phyloP scores from a whole-genome alignment of 2,797 vertebrate species.

The Distichodus sexfasciatus region DNA sequence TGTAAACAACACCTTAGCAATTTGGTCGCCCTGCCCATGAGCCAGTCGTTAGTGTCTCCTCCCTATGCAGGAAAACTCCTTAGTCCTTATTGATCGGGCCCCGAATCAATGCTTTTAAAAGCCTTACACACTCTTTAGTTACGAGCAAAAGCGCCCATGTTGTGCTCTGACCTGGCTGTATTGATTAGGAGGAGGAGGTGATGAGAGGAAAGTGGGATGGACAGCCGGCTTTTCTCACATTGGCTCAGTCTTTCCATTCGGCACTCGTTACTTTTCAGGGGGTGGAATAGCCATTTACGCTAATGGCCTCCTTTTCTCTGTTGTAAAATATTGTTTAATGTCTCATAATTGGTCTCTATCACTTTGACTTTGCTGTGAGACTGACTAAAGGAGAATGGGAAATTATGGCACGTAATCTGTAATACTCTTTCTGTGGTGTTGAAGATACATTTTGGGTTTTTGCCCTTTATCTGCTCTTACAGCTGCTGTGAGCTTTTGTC shows the following conservation, averaged over 20 bases:
- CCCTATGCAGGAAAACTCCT: constrained; percentile 44
- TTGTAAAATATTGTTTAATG: constrained; percentile 36
- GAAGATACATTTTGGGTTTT: not conserved
- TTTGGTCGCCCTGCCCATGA: constrained; percentile 25
- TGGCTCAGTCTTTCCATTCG: not conserved
- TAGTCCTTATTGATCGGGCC: constrained; percentile 38
- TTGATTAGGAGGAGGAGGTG: constrained; percentile 39
- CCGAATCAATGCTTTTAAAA: constrained; percentile 53
- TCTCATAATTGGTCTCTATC: constrained; percentile 10
- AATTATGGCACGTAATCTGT: not conserved
- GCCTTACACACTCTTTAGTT: constrained; percentile 48
- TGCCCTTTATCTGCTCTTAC: constrained; percentile 27
- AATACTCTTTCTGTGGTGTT: not conserved
- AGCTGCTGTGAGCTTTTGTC: not conserved
- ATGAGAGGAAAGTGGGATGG: constrained; percentile 11
- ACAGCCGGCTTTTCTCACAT: constrained; percentile 29
- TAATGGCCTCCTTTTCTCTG: constrained; percentile 21
- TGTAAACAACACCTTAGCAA: constrained; percentile 34
- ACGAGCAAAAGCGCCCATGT: constrained; percentile 45
- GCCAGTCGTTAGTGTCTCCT: constrained; percentile 33
- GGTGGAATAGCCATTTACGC: constrained; percentile 32
- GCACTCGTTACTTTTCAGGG: constrained; percentile 16
- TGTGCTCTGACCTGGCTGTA: constrained; percentile 35
- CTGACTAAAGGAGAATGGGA: not conserved
- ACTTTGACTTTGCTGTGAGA: constrained; percentile 20